A percentile compares a stretch with the other conserved stretches of the same genome.
These are phyloP conservation scores for Stigmatopora argus DNA, from an alignment of 2,113 vertebrate species.

Conservation along the genomic window DNA sequence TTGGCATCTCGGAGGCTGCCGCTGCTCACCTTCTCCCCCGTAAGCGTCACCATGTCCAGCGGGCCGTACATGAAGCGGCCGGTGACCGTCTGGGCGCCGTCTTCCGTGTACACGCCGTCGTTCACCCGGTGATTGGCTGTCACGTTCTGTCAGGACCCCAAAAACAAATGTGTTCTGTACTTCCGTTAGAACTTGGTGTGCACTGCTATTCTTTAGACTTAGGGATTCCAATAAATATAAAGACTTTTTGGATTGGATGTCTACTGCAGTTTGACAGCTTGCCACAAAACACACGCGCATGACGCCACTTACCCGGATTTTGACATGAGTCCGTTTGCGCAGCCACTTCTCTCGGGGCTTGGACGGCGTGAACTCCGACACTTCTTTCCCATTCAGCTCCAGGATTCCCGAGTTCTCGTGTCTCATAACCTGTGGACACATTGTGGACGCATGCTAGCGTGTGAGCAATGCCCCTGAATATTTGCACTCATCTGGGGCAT, in stretches of 20 bases:
- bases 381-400: conserved; percentile 80
- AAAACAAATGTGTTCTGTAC: too few species aligned
- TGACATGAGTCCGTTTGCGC: conserved; percentile 92
- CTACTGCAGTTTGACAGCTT: too few species aligned
- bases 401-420: conserved; percentile 82
- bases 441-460: conserved; percentile 32
- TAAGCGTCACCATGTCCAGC: conserved; percentile 95
- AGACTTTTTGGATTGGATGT: too few species aligned
- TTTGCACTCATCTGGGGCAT: too few species aligned
- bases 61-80: conserved; percentile 98
- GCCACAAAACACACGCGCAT: too few species aligned
- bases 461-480: not conserved
- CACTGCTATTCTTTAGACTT: too few species aligned
- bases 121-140: conserved; percentile 93
- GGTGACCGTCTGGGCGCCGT: conserved; percentile 80
- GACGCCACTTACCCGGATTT: conserved; percentile 77
- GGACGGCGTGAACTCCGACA: conserved; percentile 77
- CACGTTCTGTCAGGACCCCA: conserved; percentile 79
- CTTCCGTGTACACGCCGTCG: conserved; percentile 85
- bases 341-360: conserved; percentile 93
- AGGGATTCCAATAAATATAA: too few species aligned
- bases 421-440: conserved; percentile 80
- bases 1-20: not conserved
- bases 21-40: conserved; percentile 86
- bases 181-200: too few species aligned